Conservation (phyloP, 2,888 invertebrate genomes). For the Pyralis farinalis region DNA sequence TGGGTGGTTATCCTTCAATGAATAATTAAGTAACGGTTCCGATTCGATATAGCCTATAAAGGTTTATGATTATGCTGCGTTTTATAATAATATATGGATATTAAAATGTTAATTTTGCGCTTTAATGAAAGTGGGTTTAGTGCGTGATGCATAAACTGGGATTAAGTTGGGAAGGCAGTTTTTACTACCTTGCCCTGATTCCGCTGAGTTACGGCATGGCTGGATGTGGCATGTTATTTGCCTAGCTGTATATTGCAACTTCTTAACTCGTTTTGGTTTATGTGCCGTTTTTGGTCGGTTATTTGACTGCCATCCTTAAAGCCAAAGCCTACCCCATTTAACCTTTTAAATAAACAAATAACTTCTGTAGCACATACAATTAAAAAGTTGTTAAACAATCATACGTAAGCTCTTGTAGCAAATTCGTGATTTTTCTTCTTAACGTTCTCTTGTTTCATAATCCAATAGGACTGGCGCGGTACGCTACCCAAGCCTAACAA, state of each 20-base stretch:
- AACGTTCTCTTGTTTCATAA: no score
- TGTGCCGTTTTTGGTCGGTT: no score
- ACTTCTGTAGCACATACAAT: no score
- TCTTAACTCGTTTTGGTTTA: not conserved
- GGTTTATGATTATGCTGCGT: constrained; percentile 52
- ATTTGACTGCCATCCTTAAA: no score
- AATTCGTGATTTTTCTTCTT: no score
- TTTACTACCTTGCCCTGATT: constrained; percentile 67
- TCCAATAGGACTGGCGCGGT: no score
- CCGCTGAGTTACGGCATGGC: constrained; percentile 32
- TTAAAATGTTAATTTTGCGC: constrained; percentile 77
- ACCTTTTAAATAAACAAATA: no score
- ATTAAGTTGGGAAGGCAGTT: constrained; percentile 60
- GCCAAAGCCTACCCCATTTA: no score
- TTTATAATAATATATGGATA: constrained; percentile 72
- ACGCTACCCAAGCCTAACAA: no score
- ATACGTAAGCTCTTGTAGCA: no score
- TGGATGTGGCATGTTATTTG: constrained; percentile 18
- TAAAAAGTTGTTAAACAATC: no score
- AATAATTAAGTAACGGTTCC: constrained; percentile 41
- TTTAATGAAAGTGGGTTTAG: constrained; percentile 74
- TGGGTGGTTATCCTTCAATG: constrained; percentile 24
- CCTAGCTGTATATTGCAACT: constrained; percentile 16
- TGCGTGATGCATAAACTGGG: constrained; percentile 64
- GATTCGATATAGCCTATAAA: constrained; percentile 46